A percentile compares a stretch with the other conserved stretches of the same genome.
phyloP scores from a whole-genome alignment of 2,888 invertebrate genomes.

The Hypselothyrea guttata region DNA sequence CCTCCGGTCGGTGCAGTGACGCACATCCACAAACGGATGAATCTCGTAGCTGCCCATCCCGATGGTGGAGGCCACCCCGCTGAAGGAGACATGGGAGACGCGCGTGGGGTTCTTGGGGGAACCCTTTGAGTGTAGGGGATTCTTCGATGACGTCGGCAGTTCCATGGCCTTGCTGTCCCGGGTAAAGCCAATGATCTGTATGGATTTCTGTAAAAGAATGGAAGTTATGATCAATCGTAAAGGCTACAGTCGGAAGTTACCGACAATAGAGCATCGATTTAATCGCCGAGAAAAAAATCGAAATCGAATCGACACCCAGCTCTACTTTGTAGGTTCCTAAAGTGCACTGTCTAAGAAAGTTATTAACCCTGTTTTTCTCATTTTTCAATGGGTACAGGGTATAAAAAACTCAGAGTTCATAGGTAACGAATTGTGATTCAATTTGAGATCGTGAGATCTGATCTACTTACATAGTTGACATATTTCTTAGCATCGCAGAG shows the following conservation, averaged over 20 bases:
- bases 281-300: too few species aligned
- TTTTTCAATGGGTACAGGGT: too few species aligned
- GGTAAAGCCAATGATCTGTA: conserved; percentile 72
- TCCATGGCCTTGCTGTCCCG: conserved; percentile 50
- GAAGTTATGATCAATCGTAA: neutral
- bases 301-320: too few species aligned
- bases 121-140: conserved; percentile 13
- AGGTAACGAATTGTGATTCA: too few species aligned
- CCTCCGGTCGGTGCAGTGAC: conserved; percentile 62
- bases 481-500: conserved; percentile 75
- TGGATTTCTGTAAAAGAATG: conserved; percentile 65
- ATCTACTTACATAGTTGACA: conserved; percentile 70
- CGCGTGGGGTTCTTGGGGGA: conserved; percentile 33
- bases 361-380: too few species aligned
- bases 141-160: conserved; percentile 21
- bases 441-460: too few species aligned
- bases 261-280: too few species aligned
- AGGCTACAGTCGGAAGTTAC: too few species aligned
- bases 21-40: conserved; percentile 75
- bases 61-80: conserved; percentile 69
- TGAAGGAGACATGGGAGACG: conserved; percentile 76
- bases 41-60: conserved; percentile 79
- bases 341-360: too few species aligned
- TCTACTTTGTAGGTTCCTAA: too few species aligned
- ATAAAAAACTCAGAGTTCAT: too few species aligned